Evolutionary conservation across 2,888 invertebrate species (phyloP).

Genomic region (Ptychoptera albimana): DNA sequence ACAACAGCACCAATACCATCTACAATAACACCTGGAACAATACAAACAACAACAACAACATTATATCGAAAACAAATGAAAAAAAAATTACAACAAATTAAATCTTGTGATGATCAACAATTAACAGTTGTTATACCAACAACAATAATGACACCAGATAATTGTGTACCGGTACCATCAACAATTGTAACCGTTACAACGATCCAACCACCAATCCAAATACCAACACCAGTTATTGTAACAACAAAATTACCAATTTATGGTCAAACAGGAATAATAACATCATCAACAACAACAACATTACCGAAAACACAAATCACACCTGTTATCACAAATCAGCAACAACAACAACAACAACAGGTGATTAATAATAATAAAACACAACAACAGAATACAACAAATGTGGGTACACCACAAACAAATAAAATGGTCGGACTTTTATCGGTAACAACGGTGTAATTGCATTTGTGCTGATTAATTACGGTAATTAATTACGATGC

Average conservation of each 20-base stretch:
- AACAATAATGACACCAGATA: constrained; percentile 14
- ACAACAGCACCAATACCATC: not conserved
- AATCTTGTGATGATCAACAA: constrained; percentile 13
- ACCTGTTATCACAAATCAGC: constrained; percentile 20
- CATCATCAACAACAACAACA: constrained; percentile 12
- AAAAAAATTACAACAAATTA: constrained; percentile 4
- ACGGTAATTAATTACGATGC: no score
- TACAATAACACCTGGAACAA: constrained; percentile 30
- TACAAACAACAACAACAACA: constrained; percentile 33
- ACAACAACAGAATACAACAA: constrained; percentile 21
- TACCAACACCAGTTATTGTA: no score
- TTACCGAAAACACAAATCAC: constrained; percentile 18
- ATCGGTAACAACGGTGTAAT: constrained; percentile 38
- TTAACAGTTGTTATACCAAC: constrained; percentile 13
- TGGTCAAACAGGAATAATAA: not conserved
- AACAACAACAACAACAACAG: constrained; percentile 31
- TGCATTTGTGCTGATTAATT: no score
- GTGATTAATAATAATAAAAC: constrained; percentile 14
- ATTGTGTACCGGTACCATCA: constrained; percentile 14
- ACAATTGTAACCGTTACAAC: constrained; percentile 10
- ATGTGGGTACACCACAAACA: constrained; percentile 10
- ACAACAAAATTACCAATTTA: no score
- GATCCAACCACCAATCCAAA: constrained; percentile 11
- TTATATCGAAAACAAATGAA: constrained; percentile 15
- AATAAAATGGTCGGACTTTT: constrained; percentile 41